Base-by-base conservation (phyloP, 2,797 vertebrate genomes). In the Pogonophryne albipinna region DNA sequence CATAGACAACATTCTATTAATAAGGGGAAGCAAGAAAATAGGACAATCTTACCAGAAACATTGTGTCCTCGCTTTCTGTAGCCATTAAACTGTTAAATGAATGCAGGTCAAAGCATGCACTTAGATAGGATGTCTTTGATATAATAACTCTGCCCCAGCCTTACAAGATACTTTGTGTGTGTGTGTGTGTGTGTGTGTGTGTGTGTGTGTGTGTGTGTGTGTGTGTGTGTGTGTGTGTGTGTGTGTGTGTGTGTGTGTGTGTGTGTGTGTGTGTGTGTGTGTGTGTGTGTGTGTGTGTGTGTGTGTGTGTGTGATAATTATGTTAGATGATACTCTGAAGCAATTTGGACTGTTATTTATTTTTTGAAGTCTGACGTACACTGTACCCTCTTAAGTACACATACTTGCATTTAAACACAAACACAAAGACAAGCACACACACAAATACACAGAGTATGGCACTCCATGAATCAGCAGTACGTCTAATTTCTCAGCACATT, bases 401-500 rank as follows among this genome's bases (percentile, higher is more conserved):
- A 42, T 15, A 55, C 13, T 53, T 49, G 34, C 52, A 66, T 31
- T 20, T 38, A 65, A 75, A 69, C 63, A 55, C 60, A 47, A 14
- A 63, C 38, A 58, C n/a, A 62, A 1, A 55, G 53, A 42, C 51
- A 74, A 46, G 57, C 67, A 38, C 50, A 52, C 57, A 71, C 57
- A 71, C 52, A 75, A 16, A 86, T 13, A 19, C 0, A 53, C 20
- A 71, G 19, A 73, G 69, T 20, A 62, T 51, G 56, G 70, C 83
- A 89, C 89, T 85, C 75, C 86, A 88, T 91, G 84, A 90, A 89
- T 93, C 86, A 90, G 88, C 74, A 78, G 63, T 68, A 77, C 53
- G 85, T 89, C 88, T 90, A 89, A 94, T 94, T 93, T 86, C 81
- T 94, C 84, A 86, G 58, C 87, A 85, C 88, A 90, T 93, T 91